A percentile compares a stretch with the other conserved stretches of the same genome.
These are phyloP conservation scores for Drosophila hydei DNA, from an alignment of 1,140 invertebrate species.

Conservation along the genomic window DNA sequence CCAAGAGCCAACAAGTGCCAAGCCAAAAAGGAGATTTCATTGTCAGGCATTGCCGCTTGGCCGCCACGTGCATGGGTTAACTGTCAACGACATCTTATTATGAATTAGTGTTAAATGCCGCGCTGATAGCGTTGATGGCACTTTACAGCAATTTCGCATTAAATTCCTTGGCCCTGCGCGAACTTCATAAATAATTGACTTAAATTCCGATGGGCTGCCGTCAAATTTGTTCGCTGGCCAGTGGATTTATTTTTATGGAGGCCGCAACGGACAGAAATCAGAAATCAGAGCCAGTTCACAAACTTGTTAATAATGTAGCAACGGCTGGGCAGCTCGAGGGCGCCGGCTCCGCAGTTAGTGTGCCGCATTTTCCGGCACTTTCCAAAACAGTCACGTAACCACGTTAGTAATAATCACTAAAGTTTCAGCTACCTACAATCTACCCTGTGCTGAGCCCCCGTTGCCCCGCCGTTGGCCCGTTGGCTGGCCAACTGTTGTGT, in stretches of 20 bases:
- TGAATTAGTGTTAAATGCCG: conserved; percentile 82
- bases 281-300: conserved; percentile 59
- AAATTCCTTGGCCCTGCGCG: conserved; percentile 48
- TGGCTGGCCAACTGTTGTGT: conserved; percentile 23
- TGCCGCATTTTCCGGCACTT: conserved; percentile 83
- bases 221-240: conserved; percentile 29
- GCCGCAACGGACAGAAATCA: conserved; percentile 35
- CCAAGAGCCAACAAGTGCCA: conserved; percentile 37
- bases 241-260: conserved; percentile 79
- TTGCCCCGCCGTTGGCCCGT: background rate
- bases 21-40: conserved; percentile 59
- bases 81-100: conserved; percentile 82
- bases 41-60: conserved; percentile 49
- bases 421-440: conserved; percentile 65
- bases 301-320: conserved; percentile 58
- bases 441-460: background rate
- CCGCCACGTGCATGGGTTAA: conserved; percentile 69
- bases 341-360: conserved; percentile 20
- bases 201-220: conserved; percentile 14
- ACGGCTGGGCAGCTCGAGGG: conserved; percentile 2
- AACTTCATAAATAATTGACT: conserved; percentile 73
- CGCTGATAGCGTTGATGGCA: conserved; percentile 76
- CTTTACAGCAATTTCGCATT: conserved; percentile 73
- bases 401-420: conserved; percentile 84
- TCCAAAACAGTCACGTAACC: conserved; percentile 84